These are phyloP conservation scores for Aptenodytes forsteri DNA, from an alignment of 2,113 vertebrate genomes.

Conservation along the genomic window DNA sequence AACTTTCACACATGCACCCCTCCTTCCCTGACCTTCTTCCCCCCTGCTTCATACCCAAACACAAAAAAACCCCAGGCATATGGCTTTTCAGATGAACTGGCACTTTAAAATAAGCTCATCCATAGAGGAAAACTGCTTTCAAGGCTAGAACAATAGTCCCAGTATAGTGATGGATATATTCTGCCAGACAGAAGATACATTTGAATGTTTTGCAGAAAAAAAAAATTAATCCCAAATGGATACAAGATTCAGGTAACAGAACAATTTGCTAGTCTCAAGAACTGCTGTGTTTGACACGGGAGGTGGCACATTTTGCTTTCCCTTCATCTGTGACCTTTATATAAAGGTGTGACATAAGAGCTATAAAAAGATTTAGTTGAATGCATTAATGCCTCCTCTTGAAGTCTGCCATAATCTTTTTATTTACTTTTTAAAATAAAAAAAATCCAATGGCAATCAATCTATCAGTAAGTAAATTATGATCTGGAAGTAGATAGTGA, in stretches of 20 bases:
- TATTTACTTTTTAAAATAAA: conserved; percentile 16
- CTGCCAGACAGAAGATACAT: conserved; percentile 37
- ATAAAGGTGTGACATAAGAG: not conserved
- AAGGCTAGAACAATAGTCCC: conserved; percentile 33
- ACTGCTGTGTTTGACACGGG: not conserved
- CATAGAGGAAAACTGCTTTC: conserved; percentile 39
- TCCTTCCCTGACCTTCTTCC: not conserved
- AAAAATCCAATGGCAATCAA: not conserved
- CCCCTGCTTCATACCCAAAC: not conserved
- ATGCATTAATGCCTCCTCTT: not conserved
- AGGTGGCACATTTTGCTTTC: conserved; percentile 10
- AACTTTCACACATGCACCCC: not conserved
- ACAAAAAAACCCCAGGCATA: not conserved
- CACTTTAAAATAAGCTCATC: conserved; percentile 56
- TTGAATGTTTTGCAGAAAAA: conserved; percentile 35
- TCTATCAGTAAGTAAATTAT: conserved; percentile 15
- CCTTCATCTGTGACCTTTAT: conserved; percentile 7
- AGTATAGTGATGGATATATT: conserved; percentile 23
- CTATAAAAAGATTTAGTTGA: conserved; percentile 33
- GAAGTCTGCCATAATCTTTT: conserved; percentile 11
- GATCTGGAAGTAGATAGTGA: not conserved
- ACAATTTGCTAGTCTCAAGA: not conserved
- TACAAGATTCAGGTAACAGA: conserved; percentile 2
- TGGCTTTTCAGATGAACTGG: conserved; percentile 57
- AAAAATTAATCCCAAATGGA: conserved; percentile 21